A percentile compares a stretch with the other conserved stretches of the same genome.
phyloP scores from a whole-genome alignment of 2,797 vertebrate genomes.

The Huso huso region DNA sequence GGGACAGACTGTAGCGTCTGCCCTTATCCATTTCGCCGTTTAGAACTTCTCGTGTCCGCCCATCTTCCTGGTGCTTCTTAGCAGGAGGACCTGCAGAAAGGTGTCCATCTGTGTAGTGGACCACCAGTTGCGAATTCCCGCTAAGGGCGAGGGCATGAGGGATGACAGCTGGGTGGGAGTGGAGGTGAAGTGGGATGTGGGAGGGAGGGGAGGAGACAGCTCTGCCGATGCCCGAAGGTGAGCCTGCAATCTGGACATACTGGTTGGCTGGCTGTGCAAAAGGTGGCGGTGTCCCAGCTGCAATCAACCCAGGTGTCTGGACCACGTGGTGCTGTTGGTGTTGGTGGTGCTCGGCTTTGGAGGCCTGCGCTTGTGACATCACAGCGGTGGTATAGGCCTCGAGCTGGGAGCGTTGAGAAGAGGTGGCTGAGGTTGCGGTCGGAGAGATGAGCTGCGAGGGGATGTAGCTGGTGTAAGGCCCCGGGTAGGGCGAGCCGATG shows the following conservation, averaged over 20 bases:
- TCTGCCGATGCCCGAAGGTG: constrained; percentile 70
- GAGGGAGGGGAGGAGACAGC: constrained; percentile 71
- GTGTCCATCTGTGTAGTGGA: constrained; percentile 76
- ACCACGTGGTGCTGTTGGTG: constrained; percentile 66
- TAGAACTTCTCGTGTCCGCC: constrained; percentile 74
- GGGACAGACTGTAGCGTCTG: constrained; percentile 52
- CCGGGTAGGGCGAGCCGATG: constrained; percentile 74
- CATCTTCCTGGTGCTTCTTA: constrained; percentile 71
- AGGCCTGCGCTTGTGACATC: constrained; percentile 74
- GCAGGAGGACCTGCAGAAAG: constrained; percentile 44
- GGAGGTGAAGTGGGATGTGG: constrained; percentile 67
- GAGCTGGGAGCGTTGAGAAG: constrained; percentile 71
- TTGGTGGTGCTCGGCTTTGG: constrained; percentile 67
- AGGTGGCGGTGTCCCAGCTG: constrained; percentile 55
- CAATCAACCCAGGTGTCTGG: constrained; percentile 64
- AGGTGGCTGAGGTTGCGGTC: constrained; percentile 64
- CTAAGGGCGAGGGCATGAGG: constrained; percentile 80
- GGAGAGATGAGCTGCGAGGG: constrained; percentile 84
- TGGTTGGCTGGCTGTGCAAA: constrained; percentile 57
- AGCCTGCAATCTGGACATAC: constrained; percentile 76
- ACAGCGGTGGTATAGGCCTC: constrained; percentile 82
- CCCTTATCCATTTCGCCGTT: constrained; percentile 88
- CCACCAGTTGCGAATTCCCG: constrained; percentile 74
- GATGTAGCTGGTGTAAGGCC: constrained; percentile 83
- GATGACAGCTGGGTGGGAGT: constrained; percentile 77